Evolutionary conservation across 2,797 vertebrate species (phyloP), one percentile per base, ranked within the genome.

Genomic region (Spea hammondii): DNA sequence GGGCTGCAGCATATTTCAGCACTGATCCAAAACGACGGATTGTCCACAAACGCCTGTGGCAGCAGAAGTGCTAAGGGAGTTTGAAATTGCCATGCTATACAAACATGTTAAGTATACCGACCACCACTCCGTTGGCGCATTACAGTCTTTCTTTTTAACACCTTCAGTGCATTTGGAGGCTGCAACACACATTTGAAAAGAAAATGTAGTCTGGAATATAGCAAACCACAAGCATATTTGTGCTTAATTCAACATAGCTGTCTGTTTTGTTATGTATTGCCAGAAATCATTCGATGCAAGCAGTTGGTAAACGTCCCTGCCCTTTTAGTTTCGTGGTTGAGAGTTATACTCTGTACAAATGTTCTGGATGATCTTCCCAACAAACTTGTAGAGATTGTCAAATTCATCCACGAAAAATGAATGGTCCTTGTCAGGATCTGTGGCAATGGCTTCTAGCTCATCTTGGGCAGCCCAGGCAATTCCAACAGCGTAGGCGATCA

Each of bases 271-370:
- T 55, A 17, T 0, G 0, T 79, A 84, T 78, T 76, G 65, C 75
- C 14, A 14, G 76, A 78, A 0, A 0, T 45, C 57, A 0, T 7
- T 60, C 45, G 62, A 72, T 79, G 48, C 69, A 0, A 62, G 66
- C 57, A 0, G 5, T 7, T 60, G 13, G 8, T 8, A 4, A 57
- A 64, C 11, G 64, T 64, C 67, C 83, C 82, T 46, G 64, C 64
- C 66, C 9, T 97, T 91, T 98, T 91, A 99, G 90, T 99, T 99
- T 83, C 95, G 92, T 64, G 98, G 97, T 88, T 96, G 98, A 9
- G 96, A 96, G 89, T 99, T 99, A 90, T 98, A 99, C 86, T 99
- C 98, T 82, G 93, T 93, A 87, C 98, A 99, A 89, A 99, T 99
- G 88, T 98, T 99, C 91, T 93, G 89, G 84, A 98, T 94, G 84